These are phyloP conservation scores for Heliothis virescens DNA, from an alignment of 1,140 invertebrate species.

Conservation along the genomic window DNA sequence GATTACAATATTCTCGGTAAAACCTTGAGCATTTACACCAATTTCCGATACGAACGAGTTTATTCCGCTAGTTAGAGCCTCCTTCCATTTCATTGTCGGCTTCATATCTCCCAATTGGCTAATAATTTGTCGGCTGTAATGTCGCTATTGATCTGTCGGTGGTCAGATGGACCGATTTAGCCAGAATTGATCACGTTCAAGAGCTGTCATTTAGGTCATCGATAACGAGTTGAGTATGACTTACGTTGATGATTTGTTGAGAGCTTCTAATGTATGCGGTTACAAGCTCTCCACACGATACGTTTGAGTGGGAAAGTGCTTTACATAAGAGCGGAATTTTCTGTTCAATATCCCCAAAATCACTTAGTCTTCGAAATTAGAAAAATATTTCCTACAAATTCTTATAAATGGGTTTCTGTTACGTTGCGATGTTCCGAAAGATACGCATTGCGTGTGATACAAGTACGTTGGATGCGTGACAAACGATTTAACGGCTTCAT, in stretches of 20 bases:
- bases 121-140: constrained; percentile 32
- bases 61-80: constrained; percentile 28
- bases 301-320: background rate
- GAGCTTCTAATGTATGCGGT: constrained; percentile 16
- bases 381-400: too few species aligned
- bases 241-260: constrained; percentile 25
- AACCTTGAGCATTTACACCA: constrained; percentile 31
- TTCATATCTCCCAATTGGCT: constrained; percentile 38
- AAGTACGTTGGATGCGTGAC: background rate
- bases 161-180: constrained; percentile 40
- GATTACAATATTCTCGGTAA: constrained; percentile 7
- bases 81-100: constrained; percentile 19
- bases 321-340: background rate
- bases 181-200: constrained; percentile 34
- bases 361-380: too few species aligned
- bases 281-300: background rate
- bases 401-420: background rate
- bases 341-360: too few species aligned
- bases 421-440: background rate
- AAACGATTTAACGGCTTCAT: constrained; percentile 19
- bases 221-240: constrained; percentile 26
- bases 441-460: constrained; percentile 29
- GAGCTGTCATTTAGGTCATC: constrained; percentile 25
- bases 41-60: constrained; percentile 35
- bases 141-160: constrained; percentile 21